Percentiles rank a stretch among this genome's conserved stretches.
Evolutionary conservation across 2,888 invertebrate genomes (phyloP).

Genomic region (Lymantria dispar): DNA sequence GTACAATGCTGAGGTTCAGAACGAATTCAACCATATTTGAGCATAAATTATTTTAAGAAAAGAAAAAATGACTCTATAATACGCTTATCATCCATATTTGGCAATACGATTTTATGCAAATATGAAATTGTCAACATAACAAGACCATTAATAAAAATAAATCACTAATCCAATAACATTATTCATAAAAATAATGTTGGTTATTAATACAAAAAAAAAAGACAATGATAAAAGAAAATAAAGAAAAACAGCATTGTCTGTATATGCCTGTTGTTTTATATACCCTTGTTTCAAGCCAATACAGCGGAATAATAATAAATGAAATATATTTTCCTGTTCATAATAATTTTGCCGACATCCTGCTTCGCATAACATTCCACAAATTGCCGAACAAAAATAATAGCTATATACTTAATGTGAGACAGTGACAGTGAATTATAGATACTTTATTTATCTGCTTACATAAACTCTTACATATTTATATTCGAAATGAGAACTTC

Average conservation of each 20-base stretch:
- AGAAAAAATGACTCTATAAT: no score
- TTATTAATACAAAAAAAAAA: neutral
- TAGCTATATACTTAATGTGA: no score
- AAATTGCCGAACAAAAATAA: neutral
- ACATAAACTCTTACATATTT: no score
- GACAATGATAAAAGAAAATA: neutral
- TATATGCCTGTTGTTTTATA: neutral
- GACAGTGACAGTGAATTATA: no score
- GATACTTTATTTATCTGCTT: no score
- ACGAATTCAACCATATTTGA: no score
- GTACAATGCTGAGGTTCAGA: no score
- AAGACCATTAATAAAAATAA: neutral
- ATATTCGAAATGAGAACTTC: no score
- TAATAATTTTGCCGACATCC: neutral
- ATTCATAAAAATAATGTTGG: neutral
- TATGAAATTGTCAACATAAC: neutral
- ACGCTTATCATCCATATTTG: no score
- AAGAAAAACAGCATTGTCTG: neutral
- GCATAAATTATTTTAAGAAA: no score
- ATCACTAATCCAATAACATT: neutral
- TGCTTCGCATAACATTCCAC: neutral
- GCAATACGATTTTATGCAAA: no score
- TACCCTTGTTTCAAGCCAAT: neutral
- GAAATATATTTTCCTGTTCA: neutral
- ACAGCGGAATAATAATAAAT: neutral